These are phyloP conservation scores for Todiramphus saurophagus DNA, from an alignment of 2,113 vertebrate species.

Conservation along the genomic window DNA sequence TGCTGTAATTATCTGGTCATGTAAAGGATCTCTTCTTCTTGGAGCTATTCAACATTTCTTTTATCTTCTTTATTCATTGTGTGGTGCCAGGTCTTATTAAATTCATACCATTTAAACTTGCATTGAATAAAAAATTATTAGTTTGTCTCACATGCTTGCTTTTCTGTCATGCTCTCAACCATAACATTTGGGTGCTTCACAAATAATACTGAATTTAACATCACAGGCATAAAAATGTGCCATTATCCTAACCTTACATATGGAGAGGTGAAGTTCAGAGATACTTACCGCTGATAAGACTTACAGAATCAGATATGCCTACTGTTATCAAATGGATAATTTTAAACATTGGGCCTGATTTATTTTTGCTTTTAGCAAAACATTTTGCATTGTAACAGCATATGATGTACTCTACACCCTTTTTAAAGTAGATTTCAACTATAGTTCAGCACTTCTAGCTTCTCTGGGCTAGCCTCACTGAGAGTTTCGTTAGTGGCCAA, in stretches of 20 bases:
- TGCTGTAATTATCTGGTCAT: constrained; percentile 31
- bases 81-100: constrained; percentile 28
- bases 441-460: neutral
- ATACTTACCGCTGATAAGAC: neutral
- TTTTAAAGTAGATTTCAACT: neutral
- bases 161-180: constrained; percentile 10
- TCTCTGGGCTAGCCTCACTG: neutral
- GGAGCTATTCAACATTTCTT: constrained; percentile 32
- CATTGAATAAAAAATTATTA: constrained; percentile 47
- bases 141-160: constrained; percentile 31
- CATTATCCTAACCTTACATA: neutral
- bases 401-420: neutral
- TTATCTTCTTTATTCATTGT: constrained; percentile 27
- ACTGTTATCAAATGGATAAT: neutral
- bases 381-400: neutral
- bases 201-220: constrained; percentile 30
- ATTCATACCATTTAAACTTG: constrained; percentile 25
- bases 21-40: neutral
- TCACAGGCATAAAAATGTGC: constrained; percentile 9
- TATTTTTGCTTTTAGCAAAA: neutral
- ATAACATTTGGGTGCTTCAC: neutral
- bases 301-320: neutral
- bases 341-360: neutral
- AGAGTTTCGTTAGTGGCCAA: neutral
- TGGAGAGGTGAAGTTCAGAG: neutral